Conservation (phyloP, 2,797 vertebrate genomes). For the Agapornis canus region DNA sequence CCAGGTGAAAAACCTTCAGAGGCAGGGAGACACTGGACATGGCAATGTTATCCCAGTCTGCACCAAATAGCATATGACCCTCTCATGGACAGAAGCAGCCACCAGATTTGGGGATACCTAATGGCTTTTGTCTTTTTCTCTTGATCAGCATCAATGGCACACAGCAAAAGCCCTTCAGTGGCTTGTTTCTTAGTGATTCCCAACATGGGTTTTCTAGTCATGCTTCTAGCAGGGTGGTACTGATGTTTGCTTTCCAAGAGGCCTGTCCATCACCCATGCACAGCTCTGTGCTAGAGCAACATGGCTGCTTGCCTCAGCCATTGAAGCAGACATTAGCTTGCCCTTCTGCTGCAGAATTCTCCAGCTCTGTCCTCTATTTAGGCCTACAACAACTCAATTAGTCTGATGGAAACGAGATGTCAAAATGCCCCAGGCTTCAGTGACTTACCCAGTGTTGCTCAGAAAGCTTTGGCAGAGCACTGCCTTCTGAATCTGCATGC, state of each 20-base stretch:
- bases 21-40: neutral
- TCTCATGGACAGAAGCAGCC: neutral
- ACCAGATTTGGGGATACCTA: neutral
- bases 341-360: neutral
- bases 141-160: neutral
- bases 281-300: fast-evolving
- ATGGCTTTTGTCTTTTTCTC: neutral
- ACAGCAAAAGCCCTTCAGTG: neutral
- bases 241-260: neutral
- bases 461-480: conserved; percentile 16
- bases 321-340: neutral
- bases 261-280: neutral
- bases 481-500: neutral
- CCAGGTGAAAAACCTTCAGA: neutral
- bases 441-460: conserved; percentile 7
- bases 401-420: conserved; percentile 55
- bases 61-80: fast-evolving
- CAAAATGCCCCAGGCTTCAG: conserved; percentile 37
- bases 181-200: neutral
- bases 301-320: neutral
- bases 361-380: neutral
- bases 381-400: conserved; percentile 58
- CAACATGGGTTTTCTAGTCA: fast-evolving
- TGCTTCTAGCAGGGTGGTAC: neutral
- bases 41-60: neutral